These are phyloP conservation scores for Poeciliopsis occidentalis DNA, from an alignment of 2,113 vertebrate genomes.

Conservation along the genomic window DNA sequence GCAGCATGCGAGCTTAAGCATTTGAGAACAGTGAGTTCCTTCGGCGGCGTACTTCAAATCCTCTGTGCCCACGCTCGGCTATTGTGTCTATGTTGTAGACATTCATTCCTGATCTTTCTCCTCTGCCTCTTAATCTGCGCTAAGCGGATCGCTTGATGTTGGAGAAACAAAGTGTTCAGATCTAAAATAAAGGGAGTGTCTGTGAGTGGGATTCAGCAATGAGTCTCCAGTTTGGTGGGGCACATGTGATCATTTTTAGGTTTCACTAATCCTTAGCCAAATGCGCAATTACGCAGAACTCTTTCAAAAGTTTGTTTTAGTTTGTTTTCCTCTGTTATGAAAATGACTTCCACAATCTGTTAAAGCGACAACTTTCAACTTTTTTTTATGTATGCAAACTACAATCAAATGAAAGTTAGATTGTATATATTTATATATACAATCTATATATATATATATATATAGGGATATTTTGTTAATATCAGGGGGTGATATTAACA, in stretches of 20 bases:
- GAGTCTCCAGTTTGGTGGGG: background rate
- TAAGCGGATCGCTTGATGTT: constrained; percentile 5
- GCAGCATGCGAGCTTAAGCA: constrained; percentile 18
- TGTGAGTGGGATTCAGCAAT: constrained; percentile 1
- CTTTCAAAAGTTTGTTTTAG: background rate
- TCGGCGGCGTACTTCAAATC: constrained; percentile 39
- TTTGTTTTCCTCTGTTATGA: background rate
- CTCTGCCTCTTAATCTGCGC: constrained; percentile 28
- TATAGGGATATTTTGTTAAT: too few relatives aligned
- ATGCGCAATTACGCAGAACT: background rate
- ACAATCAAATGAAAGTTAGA: too few relatives aligned
- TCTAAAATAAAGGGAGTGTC: constrained; percentile 22
- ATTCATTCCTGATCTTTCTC: constrained; percentile 23
- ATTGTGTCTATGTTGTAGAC: constrained; percentile 46
- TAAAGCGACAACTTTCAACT: too few relatives aligned
- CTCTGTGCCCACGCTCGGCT: constrained; percentile 41
- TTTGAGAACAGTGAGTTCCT: constrained; percentile 36
- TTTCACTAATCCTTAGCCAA: background rate
- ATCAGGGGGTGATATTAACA: too few relatives aligned
- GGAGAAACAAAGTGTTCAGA: constrained; percentile 29
- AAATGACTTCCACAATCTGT: background rate
- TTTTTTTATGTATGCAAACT: too few relatives aligned
- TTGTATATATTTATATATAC: too few relatives aligned
- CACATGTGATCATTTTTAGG: background rate
- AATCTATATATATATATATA: too few relatives aligned